A percentile compares a stretch with the other conserved stretches of the same genome.
These are phyloP conservation scores for Craterocephalus amniculus DNA, from an alignment of 2,797 vertebrate genomes.

Conservation along the genomic window DNA sequence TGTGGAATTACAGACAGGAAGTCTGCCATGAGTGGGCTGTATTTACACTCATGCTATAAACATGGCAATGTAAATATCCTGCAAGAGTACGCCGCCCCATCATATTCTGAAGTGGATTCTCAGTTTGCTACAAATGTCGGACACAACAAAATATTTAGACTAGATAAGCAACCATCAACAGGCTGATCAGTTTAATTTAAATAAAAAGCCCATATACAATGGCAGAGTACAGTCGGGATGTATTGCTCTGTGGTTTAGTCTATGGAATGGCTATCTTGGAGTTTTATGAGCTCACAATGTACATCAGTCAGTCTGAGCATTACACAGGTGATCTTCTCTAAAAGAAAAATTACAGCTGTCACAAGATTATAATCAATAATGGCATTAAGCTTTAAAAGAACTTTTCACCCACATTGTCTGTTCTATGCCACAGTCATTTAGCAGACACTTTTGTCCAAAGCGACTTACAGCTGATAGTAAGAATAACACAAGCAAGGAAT, in stretches of 20 bases:
- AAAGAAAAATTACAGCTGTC: neutral
- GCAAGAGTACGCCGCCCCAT: conserved; percentile 18
- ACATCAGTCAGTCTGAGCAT: neutral
- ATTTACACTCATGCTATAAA: conserved; percentile 64
- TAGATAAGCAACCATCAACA: conserved; percentile 14
- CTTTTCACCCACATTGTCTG: too few relatives aligned
- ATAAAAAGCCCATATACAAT: conserved; percentile 22
- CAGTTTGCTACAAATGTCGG: conserved; percentile 28
- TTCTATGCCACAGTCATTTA: too few relatives aligned
- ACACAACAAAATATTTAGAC: conserved; percentile 59
- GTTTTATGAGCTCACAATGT: neutral
- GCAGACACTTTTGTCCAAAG: too few relatives aligned
- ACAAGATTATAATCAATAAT: neutral
- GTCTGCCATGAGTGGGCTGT: conserved; percentile 59
- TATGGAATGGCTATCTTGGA: conserved; percentile 1
- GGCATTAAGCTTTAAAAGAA: too few relatives aligned
- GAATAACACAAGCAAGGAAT: too few relatives aligned
- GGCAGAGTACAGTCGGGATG: conserved; percentile 19
- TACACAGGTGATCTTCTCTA: conserved; percentile 3
- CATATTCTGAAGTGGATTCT: conserved; percentile 18
- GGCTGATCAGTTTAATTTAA: conserved; percentile 28
- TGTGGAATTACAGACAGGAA: conserved; percentile 65
- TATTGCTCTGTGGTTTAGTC: conserved; percentile 3
- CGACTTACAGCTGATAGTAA: too few relatives aligned
- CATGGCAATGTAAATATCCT: conserved; percentile 33